Base-by-base conservation (phyloP, 2,113 vertebrate species). In the Fulmarus glacialis region DNA sequence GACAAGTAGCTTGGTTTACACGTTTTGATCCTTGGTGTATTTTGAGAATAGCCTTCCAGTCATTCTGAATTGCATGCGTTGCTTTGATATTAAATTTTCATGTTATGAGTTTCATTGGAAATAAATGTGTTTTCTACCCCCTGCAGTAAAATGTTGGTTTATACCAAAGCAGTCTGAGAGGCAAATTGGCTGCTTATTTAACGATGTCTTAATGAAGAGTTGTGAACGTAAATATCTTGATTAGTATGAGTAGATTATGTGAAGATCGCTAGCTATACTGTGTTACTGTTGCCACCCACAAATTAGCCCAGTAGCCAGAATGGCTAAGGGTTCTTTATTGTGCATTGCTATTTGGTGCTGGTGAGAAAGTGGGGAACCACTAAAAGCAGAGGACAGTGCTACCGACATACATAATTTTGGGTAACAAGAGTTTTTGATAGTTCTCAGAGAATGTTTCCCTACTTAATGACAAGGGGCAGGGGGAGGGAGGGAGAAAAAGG, bases 21-120 rank as follows among this genome's bases (percentile, higher is more conserved):
- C 29, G 15, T 86, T 95, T 71, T 71, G 82, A 67, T 94, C 94
- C 80, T 95, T 92, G 80, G n/a, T 87, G 62, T 71, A 63, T 92
- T 97, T 81, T 89, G 67, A 87, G 59, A 91, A 48, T 68, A 83
- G 34, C 53, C 62, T 91, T 93, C 79, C 48, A 93, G 80, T 91
- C 66, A 60, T 91, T 94, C 80, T 87, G 58, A 94, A 42, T 91
- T 66, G 21, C 45, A 45, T 78, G 40, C 4, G 2, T 80, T 82
- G 53, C 82, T 89, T 94, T 82, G 47, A 62, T 92, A 94, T 85
- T 94, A 92, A 82, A 59, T 92, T 93, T 91, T 95, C 42, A 36
- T 89, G 48, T 40, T 59, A 47, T 23, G 53, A 71, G 22, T 90
- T 92, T 52, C 34, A 78, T 42, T 94, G 71, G 53, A 92, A 95